A percentile compares a stretch with the other conserved stretches of the same genome.
Conservation (phyloP, 2,888 invertebrate genomes). For the Ennomos fuscantarius region DNA sequence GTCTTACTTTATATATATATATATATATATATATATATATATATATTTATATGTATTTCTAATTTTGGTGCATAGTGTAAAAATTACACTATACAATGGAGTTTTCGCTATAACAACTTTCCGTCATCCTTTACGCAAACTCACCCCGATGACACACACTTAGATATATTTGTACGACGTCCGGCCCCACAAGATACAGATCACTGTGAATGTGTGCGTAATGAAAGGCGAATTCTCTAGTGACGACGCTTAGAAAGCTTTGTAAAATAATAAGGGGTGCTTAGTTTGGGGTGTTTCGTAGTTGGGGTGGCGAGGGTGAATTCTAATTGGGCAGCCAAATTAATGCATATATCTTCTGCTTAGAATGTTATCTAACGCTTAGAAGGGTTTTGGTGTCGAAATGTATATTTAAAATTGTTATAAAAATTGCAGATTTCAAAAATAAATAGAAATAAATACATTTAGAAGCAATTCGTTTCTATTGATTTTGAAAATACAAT, state of each 20-base stretch:
- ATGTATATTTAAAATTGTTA: conserved; percentile 11
- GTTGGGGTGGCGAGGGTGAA: conserved; percentile 45
- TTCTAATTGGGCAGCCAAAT: conserved; percentile 54
- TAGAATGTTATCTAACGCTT: conserved; percentile 23
- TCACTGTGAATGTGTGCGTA: conserved; percentile 59
- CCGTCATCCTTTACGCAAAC: too few species aligned
- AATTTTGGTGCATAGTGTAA: too few species aligned
- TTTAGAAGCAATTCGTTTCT: too few species aligned
- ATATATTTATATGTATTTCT: too few species aligned
- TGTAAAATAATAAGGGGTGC: conserved; percentile 67
- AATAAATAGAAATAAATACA: too few species aligned
- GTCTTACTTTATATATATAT: too few species aligned
- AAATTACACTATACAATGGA: too few species aligned
- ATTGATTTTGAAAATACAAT: too few species aligned
- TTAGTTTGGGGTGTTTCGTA: conserved; percentile 48
- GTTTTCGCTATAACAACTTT: too few species aligned
- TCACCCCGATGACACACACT: conserved; percentile 47
- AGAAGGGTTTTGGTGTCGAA: conserved; percentile 15
- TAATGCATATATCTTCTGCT: conserved; percentile 35
- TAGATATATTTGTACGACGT: conserved; percentile 76
- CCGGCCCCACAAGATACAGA: conserved; percentile 71
- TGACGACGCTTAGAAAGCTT: conserved; percentile 68
- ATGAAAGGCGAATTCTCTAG: conserved; percentile 47
- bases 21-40: too few species aligned
- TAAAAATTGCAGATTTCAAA: neutral